Percentiles rank a stretch among this genome's conserved stretches.
These are phyloP conservation scores for Psittacus erithacus DNA, from an alignment of 2,113 vertebrate species.

Conservation along the genomic window DNA sequence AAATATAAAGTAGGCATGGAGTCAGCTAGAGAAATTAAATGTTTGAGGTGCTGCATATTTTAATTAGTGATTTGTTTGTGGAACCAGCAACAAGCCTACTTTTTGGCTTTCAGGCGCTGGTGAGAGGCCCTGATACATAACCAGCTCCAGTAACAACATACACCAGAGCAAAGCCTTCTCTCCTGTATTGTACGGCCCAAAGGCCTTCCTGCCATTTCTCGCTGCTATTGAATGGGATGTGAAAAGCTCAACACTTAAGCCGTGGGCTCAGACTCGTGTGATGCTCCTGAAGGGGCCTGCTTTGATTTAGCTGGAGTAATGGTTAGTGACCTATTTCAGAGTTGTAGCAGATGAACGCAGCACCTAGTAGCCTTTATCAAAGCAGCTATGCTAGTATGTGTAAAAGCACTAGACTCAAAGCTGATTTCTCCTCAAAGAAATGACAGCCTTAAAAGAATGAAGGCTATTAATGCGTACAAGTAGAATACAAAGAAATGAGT, in stretches of 20 bases:
- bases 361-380: not conserved
- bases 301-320: not conserved
- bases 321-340: conserved; percentile 8
- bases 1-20: not conserved
- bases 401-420: not conserved
- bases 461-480: conserved; percentile 1
- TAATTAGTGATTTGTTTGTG: not conserved
- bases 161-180: not conserved
- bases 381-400: not conserved
- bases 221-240: not conserved
- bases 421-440: not conserved
- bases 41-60: not conserved
- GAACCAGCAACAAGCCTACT: not conserved
- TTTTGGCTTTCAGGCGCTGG: not conserved
- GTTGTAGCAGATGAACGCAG: not conserved
- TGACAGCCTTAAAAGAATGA: not conserved
- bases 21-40: not conserved
- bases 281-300: not conserved
- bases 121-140: not conserved
- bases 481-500: conserved; percentile 2
- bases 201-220: not conserved
- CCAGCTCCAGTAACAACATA: accelerated
- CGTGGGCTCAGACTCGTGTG: not conserved
- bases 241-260: not conserved
- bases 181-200: not conserved